phyloP scores from a whole-genome alignment of 2,797 vertebrate genomes.

The Xyrichtys novacula region DNA sequence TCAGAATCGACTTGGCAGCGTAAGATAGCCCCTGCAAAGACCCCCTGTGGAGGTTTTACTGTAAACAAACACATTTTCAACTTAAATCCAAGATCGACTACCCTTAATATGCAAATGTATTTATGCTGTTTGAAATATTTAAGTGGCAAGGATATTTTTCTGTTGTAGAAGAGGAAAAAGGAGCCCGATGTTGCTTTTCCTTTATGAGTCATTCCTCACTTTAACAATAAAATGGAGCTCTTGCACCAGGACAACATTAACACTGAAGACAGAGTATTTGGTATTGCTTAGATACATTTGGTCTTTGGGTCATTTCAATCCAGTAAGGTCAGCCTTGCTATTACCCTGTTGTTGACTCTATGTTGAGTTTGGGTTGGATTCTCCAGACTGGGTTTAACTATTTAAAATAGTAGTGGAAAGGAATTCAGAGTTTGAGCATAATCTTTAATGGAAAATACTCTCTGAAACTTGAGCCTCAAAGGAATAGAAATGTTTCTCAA shows the following conservation, averaged over 20 bases:
- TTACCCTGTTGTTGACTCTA: slow-evolving; percentile 60
- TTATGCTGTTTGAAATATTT: too few species aligned
- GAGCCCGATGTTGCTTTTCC: background rate
- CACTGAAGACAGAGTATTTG: slow-evolving; percentile 43
- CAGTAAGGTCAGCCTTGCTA: slow-evolving; percentile 55
- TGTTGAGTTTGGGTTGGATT: slow-evolving; percentile 26
- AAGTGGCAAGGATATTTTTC: too few species aligned
- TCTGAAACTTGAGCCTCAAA: slow-evolving; percentile 2
- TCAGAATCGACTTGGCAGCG: slow-evolving; percentile 24
- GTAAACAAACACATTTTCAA: slow-evolving; percentile 26
- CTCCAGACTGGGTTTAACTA: slow-evolving; percentile 22
- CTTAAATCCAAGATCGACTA: too few species aligned
- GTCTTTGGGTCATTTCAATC: slow-evolving; percentile 62
- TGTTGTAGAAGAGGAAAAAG: background rate
- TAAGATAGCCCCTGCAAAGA: slow-evolving; percentile 19
- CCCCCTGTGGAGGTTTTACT: slow-evolving; percentile 21
- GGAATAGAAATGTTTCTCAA: background rate
- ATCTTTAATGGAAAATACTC: slow-evolving; percentile 10
- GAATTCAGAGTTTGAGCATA: background rate
- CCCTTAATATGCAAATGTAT: too few species aligned
- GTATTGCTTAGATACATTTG: slow-evolving; percentile 46
- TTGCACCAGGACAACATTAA: slow-evolving; percentile 29
- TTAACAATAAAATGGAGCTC: slow-evolving; percentile 31
- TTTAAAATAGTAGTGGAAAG: slow-evolving; percentile 27
- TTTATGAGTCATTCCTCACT: slow-evolving; percentile 24